Evolutionary conservation across 1,140 invertebrate species (phyloP), one percentile per base, ranked within the genome.

Genomic region (Brachionus asplanchnoidis): DNA sequence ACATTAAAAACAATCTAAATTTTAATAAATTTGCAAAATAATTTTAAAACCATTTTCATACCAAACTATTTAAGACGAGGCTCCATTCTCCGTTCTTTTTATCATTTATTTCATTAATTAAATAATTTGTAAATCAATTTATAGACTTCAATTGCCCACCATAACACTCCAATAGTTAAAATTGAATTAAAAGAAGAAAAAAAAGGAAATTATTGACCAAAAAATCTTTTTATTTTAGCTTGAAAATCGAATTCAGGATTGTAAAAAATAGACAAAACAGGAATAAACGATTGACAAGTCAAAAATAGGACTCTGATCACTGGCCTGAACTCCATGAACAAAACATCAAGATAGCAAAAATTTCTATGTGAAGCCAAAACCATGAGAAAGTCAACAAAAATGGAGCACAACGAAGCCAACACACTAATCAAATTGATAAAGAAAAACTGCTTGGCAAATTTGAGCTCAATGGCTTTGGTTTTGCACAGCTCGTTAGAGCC

Each of bases 281-380:
- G 53, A 56, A 56, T 56, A 56, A 56, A 56, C 7, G 53, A 56
- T 7, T 56, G 53, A 56, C 53, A 56, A 20, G 9, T 9, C 8
- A 56, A 17, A 20, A 56, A 56, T 17, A 56, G 3, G 8, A 17
- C 8, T 56, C 53, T 56, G 6, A 56, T 56, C 8, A 56, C 8
- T 23, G 53, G 53, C 17, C 53, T 56, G 23, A 56, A 56, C 20
- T 56, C 53, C 53, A 56, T 56, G 23, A 56, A 56, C 8, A 56
- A 56, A 20, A 56, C 17, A 28, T 73, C 68, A 9, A 73, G 44
- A 23, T 40, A 73, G 40, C 40, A 36, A 20, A 73, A 73, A 17
- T 73, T 73, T 40, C 17, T 42, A 73, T 73, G 68, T 17, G 68
- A 73, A 9, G 68, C 68, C n/a, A 73, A 73, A 17, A 73, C 68